Evolutionary conservation across 1,140 invertebrate species (phyloP), one percentile per base, ranked within the genome.

Genomic region (Pristionchus pacificus): DNA sequence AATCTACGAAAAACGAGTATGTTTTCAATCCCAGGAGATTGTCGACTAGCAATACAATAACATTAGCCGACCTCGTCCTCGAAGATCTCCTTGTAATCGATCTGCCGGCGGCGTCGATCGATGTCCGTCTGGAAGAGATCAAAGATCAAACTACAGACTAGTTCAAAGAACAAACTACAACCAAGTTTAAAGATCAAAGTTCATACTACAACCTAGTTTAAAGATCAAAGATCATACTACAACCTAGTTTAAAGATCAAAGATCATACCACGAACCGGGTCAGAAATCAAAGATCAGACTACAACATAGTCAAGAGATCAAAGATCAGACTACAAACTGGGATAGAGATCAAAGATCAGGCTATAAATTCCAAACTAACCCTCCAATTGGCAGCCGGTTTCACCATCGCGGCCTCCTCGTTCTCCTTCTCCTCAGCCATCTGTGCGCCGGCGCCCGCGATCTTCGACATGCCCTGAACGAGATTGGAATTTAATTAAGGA

Each of bases 51-150:
- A n/a, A n/a, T n/a, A n/a, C n/a, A n/a, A n/a, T n/a, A n/a, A n/a
- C n/a, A n/a, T n/a, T 95, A 92, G 2, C 95, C 95, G 1, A 95
- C 93, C 83, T 97, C 93, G 77, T 95, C 92, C 79, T 99, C 95
- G 85, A 98, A 99, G 85, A 98, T 93, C 84, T 98, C 95, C 0
- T 93, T 97, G 86, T 98, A 98, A 86, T 99, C 93, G n/a, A 98
- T 61, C 29, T 67, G 83, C 27, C 92, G 91, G 0, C 95, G 95
- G 28, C 77, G 71, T 38, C 80, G 70, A 25, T 80, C 79, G 59
- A 81, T 80, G 14, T 80, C 80, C 29, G 59, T 78, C 77, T 68
- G 73, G 13, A 61, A 75, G 76, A 55, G 66, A 49, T 49, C 38
- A 49, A 49, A 10, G 19, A 10, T 19, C 19, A 49, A 49, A 49